Conservation (phyloP, 2,113 vertebrate genomes). For the Echinops telfairi region DNA sequence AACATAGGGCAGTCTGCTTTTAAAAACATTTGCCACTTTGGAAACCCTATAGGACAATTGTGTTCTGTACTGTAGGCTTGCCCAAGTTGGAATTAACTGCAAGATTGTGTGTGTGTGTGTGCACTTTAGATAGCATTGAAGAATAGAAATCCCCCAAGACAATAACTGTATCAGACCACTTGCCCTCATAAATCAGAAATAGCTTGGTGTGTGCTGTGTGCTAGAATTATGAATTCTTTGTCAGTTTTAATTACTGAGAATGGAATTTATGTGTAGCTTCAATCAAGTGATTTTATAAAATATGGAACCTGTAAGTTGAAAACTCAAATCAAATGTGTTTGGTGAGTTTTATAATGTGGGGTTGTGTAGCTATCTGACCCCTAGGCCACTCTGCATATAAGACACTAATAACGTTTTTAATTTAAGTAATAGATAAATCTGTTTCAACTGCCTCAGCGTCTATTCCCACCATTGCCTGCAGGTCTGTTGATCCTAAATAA, state of each 20-base stretch:
- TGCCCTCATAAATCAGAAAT: slow-evolving; percentile 50
- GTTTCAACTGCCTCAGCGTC: slow-evolving; percentile 63
- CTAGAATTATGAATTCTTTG: slow-evolving; percentile 36
- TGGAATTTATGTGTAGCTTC: slow-evolving; percentile 38
- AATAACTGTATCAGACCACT: background rate
- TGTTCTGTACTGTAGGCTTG: too few relatives aligned
- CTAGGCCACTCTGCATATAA: slow-evolving; percentile 72
- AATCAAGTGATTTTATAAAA: slow-evolving; percentile 63
- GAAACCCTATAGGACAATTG: background rate
- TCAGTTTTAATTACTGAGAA: slow-evolving; percentile 62
- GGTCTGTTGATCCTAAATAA: slow-evolving; percentile 82
- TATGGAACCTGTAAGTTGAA: slow-evolving; percentile 66
- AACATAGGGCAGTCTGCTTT: background rate
- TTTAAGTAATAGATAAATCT: slow-evolving; percentile 82
- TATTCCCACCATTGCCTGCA: slow-evolving; percentile 64
- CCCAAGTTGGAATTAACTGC: background rate
- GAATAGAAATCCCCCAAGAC: background rate
- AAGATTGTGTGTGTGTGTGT: background rate
- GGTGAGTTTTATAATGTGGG: slow-evolving; percentile 63
- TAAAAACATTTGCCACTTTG: background rate
- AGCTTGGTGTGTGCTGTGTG: background rate
- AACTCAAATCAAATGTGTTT: slow-evolving; percentile 65
- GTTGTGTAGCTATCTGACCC: slow-evolving; percentile 63
- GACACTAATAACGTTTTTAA: slow-evolving; percentile 80
- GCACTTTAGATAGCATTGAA: background rate